Evolutionary conservation across 2,888 invertebrate species (phyloP), one percentile per base, ranked within the genome.

Genomic region (Nephrocerus scutellatus): DNA sequence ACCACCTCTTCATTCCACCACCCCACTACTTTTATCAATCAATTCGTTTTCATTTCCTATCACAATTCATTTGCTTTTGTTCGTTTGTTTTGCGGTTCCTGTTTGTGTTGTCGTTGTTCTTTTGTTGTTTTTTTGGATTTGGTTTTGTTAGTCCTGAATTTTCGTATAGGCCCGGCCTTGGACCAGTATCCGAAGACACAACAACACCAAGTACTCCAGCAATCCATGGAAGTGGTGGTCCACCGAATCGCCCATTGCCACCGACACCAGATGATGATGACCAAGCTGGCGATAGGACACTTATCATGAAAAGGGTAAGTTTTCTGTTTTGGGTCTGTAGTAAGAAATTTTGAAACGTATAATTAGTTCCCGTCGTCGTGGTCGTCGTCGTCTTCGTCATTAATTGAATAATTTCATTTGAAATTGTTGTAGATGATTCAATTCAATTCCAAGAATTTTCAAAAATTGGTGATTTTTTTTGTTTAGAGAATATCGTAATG

Each of bases 191-290:
- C 21, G 76, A 76, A 61, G 73, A 74, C 43, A 57, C 67, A 43
- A 66, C 71, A 21, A 66, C 48, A 48, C 54, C 59, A 44, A 52
- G 55, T 57, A 60, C 42, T 53, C 53, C 54, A 45, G 55, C 64
- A 51, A 42, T 46, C 10, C 53, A 61, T 34, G 70, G 66, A 47
- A 70, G 73, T 51, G 81, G 82, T 41, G 82, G 83, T 38, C 85
- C 90, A 53, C 92, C 92, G 44, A 92, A 91, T 64, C 78, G 92
- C 53, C 93, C 93, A 36, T 74, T 93, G 59, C 93, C 93, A 39
- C 93, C 93, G 34, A 93, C 93, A 36, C 93, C 93, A 25, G 92
- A 91, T 66, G 92, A 93, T 62, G 88, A 89, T 66, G 84, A 84
- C 70, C 76, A 75, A 57, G 72, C 74, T 46, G 82, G 84, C 39